These are phyloP conservation scores for Ibycter americanus DNA, from an alignment of 2,797 vertebrate genomes.

Conservation along the genomic window DNA sequence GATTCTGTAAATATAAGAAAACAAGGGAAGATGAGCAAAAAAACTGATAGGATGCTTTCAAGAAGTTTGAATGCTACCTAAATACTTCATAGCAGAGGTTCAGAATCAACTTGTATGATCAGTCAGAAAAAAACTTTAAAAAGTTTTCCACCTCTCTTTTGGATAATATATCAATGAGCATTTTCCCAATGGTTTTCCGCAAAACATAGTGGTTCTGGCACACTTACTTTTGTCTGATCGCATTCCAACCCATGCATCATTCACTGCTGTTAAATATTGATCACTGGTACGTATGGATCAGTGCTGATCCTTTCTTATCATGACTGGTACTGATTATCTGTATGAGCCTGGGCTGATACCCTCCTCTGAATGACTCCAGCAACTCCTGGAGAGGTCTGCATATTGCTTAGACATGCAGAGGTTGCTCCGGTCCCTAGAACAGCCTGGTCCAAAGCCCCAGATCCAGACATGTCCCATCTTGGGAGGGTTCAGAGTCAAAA, in stretches of 20 bases:
- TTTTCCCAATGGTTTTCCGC: background rate
- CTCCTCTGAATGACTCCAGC: background rate
- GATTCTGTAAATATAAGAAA: background rate
- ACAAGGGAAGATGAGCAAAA: background rate
- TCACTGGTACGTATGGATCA: background rate
- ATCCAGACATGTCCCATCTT: background rate
- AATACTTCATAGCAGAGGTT: background rate
- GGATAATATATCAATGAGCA: background rate
- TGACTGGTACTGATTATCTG: background rate
- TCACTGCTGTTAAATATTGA: background rate
- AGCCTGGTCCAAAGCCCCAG: background rate
- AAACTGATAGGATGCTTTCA: background rate
- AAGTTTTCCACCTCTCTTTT: background rate
- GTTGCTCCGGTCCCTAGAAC: background rate
- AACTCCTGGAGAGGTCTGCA: background rate
- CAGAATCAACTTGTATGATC: background rate
- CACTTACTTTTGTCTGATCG: background rate
- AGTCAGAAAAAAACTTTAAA: background rate
- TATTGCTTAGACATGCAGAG: background rate
- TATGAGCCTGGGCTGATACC: background rate
- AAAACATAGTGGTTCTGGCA: background rate
- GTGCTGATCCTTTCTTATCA: background rate
- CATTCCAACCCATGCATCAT: background rate
- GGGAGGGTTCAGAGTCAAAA: background rate
- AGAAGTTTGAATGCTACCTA: background rate